Evolutionary conservation across 2,113 vertebrate genomes (phyloP), one percentile per base, ranked within the genome.

Genomic region (Podiceps cristatus): DNA sequence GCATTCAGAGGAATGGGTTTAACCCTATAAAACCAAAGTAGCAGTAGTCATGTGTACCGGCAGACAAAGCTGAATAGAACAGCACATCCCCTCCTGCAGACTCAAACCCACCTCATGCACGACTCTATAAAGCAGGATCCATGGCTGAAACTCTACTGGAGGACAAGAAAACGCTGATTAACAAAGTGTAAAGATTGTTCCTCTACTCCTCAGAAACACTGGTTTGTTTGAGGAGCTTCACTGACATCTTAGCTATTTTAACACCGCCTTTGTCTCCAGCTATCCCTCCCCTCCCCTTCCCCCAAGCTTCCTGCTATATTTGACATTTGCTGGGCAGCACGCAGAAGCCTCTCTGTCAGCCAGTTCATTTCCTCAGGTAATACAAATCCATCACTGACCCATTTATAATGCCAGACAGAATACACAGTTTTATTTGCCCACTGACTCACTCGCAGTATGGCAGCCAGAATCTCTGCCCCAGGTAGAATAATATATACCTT

Each of bases 361-460:
- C 68, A 92, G 87, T 90, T 96, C 42, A 93, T 97, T 96, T 97
- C 95, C 88, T 97, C 78, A 95, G 93, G 96, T 97, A 95, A 97
- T 86, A 86, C 90, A 97, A 91, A 95, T 96, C 93, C 85, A 94
- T 92, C 78, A 86, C 64, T 96, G 89, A 93, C 84, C 95, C 86
- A 95, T 90, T 97, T 97, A 93, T 82, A 94, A 96, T 77, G 88
- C 60, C 84, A 94, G 79, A 74, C 73, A 94, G 89, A 84, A 94
- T 40, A 84, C 37, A 89, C 3, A 78, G 28, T 75, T 93, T 85
- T 95, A 82, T 94, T 96, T 96, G 89, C 69, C 62, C 76, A 87
- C 56, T 91, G 91, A 95, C 76, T 95, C 72, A 92, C 24, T 58
- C 0, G 0, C 60, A 89, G 86, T 44, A 78, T 71, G 68, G 88